Base-by-base conservation (phyloP, 2,113 vertebrate genomes). In the Nibea coibor region DNA sequence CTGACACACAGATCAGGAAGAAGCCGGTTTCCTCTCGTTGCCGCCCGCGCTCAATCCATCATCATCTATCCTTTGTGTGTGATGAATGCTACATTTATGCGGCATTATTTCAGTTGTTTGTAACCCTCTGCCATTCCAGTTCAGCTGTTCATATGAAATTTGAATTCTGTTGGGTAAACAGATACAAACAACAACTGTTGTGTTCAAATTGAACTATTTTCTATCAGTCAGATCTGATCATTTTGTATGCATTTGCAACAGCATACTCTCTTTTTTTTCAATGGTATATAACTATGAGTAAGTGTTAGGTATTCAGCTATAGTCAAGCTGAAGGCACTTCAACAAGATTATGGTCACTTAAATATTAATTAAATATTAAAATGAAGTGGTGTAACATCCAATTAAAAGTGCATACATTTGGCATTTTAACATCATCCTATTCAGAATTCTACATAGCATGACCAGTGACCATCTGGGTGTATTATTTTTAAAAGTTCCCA, bases 21-120 rank as follows among this genome's bases (percentile, higher is more conserved):
- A 80, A 84, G 67, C 42, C 65, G 5, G 69, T 77, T 69, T 51
- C 71, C 62, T 71, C 75, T 70, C 31, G 10, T 61, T 65, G 26
- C 76, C 56, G 67, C 70, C 72, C 68, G 9, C 53, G 47, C 67
- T 80, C 76, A 67, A 85, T 93, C 87, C 81, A 87, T 91, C 90
- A 88, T 79, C 35, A 45, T 48, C 42, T 63, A 20, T 24, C 56
- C 75, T 87, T 79, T 84, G 67, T 83, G 63, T 67, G 24, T 81
- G 77, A 84, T 87, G 77, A 80, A 89, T 88, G 78, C 78, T 54
- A 77, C 81, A 79, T 84, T 87, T 72, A 74, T 73, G 61, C 66
- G 53, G 39, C 61, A 78, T 78, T 82, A 89, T 84, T 88, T 81
- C 81, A 59, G 48, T 75, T 76, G 66, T 71, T 73, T 85, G 19